A percentile compares a stretch with the other conserved stretches of the same genome.
Evolutionary conservation across 2,888 invertebrate species (phyloP).

Genomic region (Spilarctia lutea): DNA sequence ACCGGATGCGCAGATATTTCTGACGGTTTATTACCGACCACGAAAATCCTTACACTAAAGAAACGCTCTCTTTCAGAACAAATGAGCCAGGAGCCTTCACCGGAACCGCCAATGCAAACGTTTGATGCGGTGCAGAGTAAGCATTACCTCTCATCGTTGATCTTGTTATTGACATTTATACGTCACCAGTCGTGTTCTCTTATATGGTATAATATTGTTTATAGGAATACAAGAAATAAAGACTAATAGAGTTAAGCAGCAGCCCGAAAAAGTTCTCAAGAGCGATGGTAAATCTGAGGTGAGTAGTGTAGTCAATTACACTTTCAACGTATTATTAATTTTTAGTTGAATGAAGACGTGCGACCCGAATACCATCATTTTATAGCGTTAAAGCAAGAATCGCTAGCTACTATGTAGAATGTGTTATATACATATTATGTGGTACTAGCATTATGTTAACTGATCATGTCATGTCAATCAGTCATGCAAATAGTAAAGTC

Average conservation of each 20-base stretch:
- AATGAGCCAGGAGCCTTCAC: slow-evolving; percentile 37
- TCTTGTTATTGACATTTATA: background rate
- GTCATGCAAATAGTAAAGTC: no score
- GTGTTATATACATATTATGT: no score
- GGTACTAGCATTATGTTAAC: no score
- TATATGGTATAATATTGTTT: background rate
- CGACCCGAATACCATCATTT: no score
- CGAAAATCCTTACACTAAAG: background rate
- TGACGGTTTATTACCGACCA: no score
- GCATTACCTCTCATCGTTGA: background rate
- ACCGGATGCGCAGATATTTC: no score
- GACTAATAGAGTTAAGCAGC: slow-evolving; percentile 29
- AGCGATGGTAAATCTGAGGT: slow-evolving; percentile 32
- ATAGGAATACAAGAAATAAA: slow-evolving; percentile 45
- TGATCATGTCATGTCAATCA: no score
- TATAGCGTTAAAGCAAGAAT: no score
- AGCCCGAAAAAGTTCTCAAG: slow-evolving; percentile 29
- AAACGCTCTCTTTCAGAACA: slow-evolving; percentile 36
- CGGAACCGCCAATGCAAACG: slow-evolving; percentile 37
- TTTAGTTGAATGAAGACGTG: no score
- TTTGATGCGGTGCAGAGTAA: slow-evolving; percentile 55
- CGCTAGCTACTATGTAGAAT: no score
- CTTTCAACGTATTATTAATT: no score
- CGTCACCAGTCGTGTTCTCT: background rate
- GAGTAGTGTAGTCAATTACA: background rate